Base-by-base conservation (phyloP, 2,113 vertebrate genomes). In the Otolemur garnettii region DNA sequence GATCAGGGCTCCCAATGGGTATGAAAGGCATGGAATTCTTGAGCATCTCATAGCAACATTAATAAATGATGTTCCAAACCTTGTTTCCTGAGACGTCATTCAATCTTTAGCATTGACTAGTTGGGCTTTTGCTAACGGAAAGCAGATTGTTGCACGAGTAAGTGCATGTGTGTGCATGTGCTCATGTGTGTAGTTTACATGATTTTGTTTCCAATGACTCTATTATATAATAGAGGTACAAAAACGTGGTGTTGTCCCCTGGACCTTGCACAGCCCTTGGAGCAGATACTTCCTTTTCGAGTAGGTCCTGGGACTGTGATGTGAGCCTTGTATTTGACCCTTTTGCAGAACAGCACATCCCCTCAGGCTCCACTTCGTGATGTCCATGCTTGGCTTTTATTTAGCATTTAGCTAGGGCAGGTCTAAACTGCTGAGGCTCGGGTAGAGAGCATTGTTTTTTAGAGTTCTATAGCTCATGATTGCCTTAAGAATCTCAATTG, bases 291-390 rank as follows among this genome's bases (percentile, higher is more conserved):
- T 91, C 19, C 28, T 60, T 96, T 26, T 89, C 7, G 4, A 57
- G 22, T 66, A 74, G 0, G 1, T 17, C 33, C 4, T 6, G 78
- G 95, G 84, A 64, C 45, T 86, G 80, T 89, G 42, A 89, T 84
- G 90, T 96, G 94, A 93, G 96, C 79, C 57, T 22, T 35, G 64
- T 45, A 90, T 92, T 95, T 97, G 96, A 97, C 95, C 80, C 78
- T 86, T 95, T 80, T 92, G 62, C 21, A 79, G 83, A 96, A 71
- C 72, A 92, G 62, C 80, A 96, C 69, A 64, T 96, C 30, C 79
- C 89, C 77, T 95, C 89, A 30, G 75, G 66, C 79, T 96, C 77
- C 5, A 84, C 66, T 96, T 95, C 91, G 38, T 86, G 78, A 95
- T 22, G 62, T 74, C 30, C 78, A 26, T 94, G 21, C 71, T 95